These are phyloP conservation scores for Panthera uncia DNA, from an alignment of 2,113 vertebrate genomes.

Conservation along the genomic window DNA sequence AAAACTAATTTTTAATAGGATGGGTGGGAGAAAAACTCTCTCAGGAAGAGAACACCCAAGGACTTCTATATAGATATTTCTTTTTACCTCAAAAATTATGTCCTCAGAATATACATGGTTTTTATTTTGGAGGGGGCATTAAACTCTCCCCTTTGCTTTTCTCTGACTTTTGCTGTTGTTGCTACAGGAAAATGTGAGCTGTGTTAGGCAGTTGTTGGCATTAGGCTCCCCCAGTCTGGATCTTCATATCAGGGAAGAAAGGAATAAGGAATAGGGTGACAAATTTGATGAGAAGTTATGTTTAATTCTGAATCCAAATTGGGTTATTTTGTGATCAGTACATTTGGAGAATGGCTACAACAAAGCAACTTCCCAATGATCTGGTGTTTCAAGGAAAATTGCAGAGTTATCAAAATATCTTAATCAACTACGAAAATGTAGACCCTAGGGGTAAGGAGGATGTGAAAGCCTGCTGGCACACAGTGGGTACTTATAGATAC, in stretches of 20 bases:
- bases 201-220: background rate
- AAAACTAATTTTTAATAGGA: conserved; percentile 38
- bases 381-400: conserved; percentile 21
- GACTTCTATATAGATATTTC: background rate
- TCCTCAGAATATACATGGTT: background rate
- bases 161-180: background rate
- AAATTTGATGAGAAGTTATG: background rate
- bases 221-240: background rate
- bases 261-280: background rate
- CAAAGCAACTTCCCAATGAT: conserved; percentile 28
- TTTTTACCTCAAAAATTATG: background rate
- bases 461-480: background rate
- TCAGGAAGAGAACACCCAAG: background rate
- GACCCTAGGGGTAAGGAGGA: background rate
- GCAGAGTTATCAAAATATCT: conserved; percentile 21
- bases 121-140: background rate
- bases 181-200: background rate
- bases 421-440: conserved; percentile 12
- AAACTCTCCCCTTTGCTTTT: background rate
- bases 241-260: background rate
- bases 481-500: background rate
- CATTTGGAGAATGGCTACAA: background rate
- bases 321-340: background rate
- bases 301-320: conserved; percentile 49
- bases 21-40: background rate